Evolutionary conservation across 1,140 invertebrate species (phyloP).

Genomic region (Melipona quadrifasciata): DNA sequence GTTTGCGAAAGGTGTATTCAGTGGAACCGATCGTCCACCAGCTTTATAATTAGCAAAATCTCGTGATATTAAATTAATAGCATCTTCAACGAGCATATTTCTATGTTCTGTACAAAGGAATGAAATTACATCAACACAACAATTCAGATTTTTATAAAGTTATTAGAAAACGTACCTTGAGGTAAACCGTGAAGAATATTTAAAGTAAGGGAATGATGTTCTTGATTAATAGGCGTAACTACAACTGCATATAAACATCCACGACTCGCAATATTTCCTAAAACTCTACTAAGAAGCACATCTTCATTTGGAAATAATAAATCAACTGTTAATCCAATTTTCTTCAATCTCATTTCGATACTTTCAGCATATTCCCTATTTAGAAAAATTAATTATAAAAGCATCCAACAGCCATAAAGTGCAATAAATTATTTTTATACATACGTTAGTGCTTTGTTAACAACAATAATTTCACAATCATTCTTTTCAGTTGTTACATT

Average conservation of each 20-base stretch:
- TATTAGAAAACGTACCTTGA: constrained; percentile 85
- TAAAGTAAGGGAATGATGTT: constrained; percentile 92
- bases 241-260: constrained; percentile 95
- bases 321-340: constrained; percentile 90
- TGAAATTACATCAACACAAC: neutral
- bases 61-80: constrained; percentile 88
- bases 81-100: constrained; percentile 97
- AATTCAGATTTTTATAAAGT: neutral
- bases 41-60: constrained; percentile 91
- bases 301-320: constrained; percentile 95
- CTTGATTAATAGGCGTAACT: constrained; percentile 91
- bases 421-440: constrained; percentile 67
- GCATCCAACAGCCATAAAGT: constrained; percentile 8
- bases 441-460: constrained; percentile 90
- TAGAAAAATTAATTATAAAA: constrained; percentile 51
- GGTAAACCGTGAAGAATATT: constrained; percentile 95
- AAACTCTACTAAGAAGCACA: constrained; percentile 89
- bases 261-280: constrained; percentile 93
- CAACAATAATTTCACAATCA: constrained; percentile 94
- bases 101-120: constrained; percentile 88
- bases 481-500: constrained; percentile 85
- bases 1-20: constrained; percentile 73
- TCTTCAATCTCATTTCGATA: constrained; percentile 92
- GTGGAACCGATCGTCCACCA: constrained; percentile 80
- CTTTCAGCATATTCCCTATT: constrained; percentile 93